Conservation (phyloP, 1,140 invertebrate species). For the Apis dorsata region DNA sequence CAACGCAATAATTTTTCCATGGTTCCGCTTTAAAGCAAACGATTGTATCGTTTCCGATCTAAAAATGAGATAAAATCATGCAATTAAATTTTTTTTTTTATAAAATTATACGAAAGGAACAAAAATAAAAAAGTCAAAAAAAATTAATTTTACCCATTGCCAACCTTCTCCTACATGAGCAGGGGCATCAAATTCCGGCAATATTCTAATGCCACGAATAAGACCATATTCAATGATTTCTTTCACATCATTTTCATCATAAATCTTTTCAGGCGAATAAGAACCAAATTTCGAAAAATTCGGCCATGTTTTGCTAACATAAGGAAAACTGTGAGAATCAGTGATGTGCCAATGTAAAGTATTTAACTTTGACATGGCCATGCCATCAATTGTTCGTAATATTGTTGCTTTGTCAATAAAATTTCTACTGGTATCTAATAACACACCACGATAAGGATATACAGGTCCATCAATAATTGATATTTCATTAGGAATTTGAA, state of each 20-base stretch:
- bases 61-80: background rate
- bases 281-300: conserved; percentile 87
- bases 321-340: conserved; percentile 92
- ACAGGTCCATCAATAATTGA: conserved; percentile 85
- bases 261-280: conserved; percentile 85
- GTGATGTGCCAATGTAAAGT: conserved; percentile 95
- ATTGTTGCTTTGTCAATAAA: conserved; percentile 85
- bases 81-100: background rate
- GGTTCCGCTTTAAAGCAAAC: conserved; percentile 85
- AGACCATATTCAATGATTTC: conserved; percentile 86
- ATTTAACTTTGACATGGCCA: conserved; percentile 91
- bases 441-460: conserved; percentile 88
- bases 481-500: conserved; percentile 83
- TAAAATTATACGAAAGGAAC: background rate
- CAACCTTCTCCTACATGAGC: conserved; percentile 94
- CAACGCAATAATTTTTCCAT: conserved; percentile 89
- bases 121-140: background rate
- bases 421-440: conserved; percentile 90
- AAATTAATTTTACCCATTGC: conserved; percentile 82
- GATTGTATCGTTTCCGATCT: conserved; percentile 75
- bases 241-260: conserved; percentile 79
- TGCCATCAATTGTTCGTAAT: conserved; percentile 88
- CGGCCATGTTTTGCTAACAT: conserved; percentile 85
- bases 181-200: conserved; percentile 93
- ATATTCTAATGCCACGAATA: conserved; percentile 87